Percentiles rank a stretch among this genome's conserved stretches.
Conservation (phyloP, 2,888 invertebrate species). For the Lagria hirta region DNA sequence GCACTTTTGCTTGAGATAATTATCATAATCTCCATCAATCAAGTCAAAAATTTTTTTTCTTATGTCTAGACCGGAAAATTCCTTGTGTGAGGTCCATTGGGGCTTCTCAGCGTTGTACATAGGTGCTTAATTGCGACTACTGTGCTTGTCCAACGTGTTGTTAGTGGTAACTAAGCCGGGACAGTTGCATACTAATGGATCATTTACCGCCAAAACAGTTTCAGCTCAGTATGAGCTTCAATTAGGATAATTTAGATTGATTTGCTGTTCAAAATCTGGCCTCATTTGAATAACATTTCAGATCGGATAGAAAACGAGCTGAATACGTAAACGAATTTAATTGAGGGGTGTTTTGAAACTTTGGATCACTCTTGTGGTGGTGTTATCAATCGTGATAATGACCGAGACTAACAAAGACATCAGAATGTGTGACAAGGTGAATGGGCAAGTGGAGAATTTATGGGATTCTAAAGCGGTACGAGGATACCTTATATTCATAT, state of each 20-base stretch:
- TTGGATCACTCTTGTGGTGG: conserved; percentile 6
- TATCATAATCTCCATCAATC: no score
- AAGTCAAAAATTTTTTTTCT: no score
- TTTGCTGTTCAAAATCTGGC: conserved; percentile 27
- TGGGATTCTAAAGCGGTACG: conserved; percentile 45
- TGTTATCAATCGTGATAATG: conserved; percentile 26
- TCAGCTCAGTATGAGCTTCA: conserved; percentile 27
- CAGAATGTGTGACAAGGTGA: conserved; percentile 51
- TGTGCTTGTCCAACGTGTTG: conserved; percentile 33
- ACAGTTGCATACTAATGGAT: conserved; percentile 34
- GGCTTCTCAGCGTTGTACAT: conserved; percentile 27
- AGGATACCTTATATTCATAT: conserved; percentile 43
- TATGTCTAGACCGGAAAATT: conserved; percentile 14
- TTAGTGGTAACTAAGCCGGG: conserved; percentile 32
- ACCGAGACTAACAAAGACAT: conserved; percentile 44
- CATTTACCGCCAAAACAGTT: conserved; percentile 31
- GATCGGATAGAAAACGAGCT: conserved; percentile 7
- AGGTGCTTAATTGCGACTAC: conserved; percentile 37
- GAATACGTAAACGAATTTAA: conserved; percentile 13
- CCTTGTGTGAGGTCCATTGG: conserved; percentile 32
- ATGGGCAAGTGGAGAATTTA: conserved; percentile 40
- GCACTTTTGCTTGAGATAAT: no score
- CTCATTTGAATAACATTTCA: conserved; percentile 20
- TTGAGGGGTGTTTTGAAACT: conserved; percentile 6
- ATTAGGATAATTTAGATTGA: conserved; percentile 35